These are phyloP conservation scores for Caenorhabditis sp. DNA, from an alignment of 2,888 invertebrate genomes.

Conservation along the genomic window DNA sequence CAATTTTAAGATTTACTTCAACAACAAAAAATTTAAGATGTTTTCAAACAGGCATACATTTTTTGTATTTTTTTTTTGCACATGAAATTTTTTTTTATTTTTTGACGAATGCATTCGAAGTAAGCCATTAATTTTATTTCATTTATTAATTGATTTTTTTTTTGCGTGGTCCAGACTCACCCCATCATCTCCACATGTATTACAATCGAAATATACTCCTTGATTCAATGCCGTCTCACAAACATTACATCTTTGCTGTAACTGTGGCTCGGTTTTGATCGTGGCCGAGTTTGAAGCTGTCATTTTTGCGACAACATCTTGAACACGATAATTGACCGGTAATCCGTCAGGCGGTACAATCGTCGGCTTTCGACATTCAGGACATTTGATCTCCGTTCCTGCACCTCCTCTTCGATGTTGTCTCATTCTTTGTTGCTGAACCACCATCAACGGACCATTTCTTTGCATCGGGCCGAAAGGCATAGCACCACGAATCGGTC, in stretches of 20 bases:
- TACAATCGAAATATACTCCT: slow-evolving; percentile 33
- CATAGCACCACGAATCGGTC: slow-evolving; percentile 10
- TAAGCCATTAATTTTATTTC: too few relatives aligned
- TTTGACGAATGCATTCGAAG: too few relatives aligned
- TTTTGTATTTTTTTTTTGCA: too few relatives aligned
- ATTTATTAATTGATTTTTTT: too few relatives aligned
- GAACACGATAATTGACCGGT: slow-evolving; percentile 38
- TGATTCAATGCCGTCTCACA: slow-evolving; percentile 13
- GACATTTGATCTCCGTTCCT: slow-evolving; percentile 39
- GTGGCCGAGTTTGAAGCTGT: slow-evolving; percentile 1
- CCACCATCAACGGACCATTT: neutral
- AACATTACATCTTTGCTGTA: slow-evolving; percentile 11
- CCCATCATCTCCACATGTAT: slow-evolving; percentile 8
- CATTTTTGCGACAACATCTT: slow-evolving; percentile 33
- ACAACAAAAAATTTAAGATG: too few relatives aligned
- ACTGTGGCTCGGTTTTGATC: slow-evolving; percentile 9
- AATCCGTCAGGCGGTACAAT: slow-evolving; percentile 41
- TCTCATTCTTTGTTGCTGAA: neutral
- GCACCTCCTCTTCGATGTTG: neutral
- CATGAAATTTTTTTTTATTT: too few relatives aligned
- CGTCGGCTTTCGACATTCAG: slow-evolving; percentile 48
- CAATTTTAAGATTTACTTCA: too few relatives aligned
- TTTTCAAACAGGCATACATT: too few relatives aligned
- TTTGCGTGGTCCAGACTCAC: neutral
- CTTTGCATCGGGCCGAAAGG: neutral